Evolutionary conservation across 2,888 invertebrate genomes (phyloP), one percentile per base, ranked within the genome.

Genomic region (Epinotia bilunana): DNA sequence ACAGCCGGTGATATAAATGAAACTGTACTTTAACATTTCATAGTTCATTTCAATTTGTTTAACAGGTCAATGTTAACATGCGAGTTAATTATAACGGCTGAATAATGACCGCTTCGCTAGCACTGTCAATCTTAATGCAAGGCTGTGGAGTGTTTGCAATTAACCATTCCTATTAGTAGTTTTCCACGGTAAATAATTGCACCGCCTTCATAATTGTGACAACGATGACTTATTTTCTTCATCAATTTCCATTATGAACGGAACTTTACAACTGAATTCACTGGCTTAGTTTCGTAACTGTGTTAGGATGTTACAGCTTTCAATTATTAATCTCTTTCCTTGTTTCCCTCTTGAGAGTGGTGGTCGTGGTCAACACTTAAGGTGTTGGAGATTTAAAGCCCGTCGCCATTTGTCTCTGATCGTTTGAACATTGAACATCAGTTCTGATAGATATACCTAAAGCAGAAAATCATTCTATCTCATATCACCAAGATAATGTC

Each of bases 1-100:
- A 67, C 55, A n/a, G 55, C 28, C 46, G 43, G 16, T 62, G 61
- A 62, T 75, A 65, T 62, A 75, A 62, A 75, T 67, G 57, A 65
- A 61, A 61, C 61, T 55, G 71, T 75, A 43, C 71, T 67, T 75
- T 61, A 67, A 73, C 58, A 74, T 70, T 33, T 82, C 80, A 81
- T 81, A 83, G 83, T 80, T 79, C 78, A 79, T 78, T 79, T 87
- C 87, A 89, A 89, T 88, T 90, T 84, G 81, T 81, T 83, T 82
- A 84, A 77, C 82, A 80, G 89, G 88, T 89, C 91, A 91, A 90
- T 91, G 91, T 87, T 85, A 88, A 85, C 83, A 64, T 53, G 69
- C 39, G 53, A 63, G 76, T 73, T 73, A 73, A 76, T 76, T 73
- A 73, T 74, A 76, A 76, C 68, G 64, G 72, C 64, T 75, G 69